Percentiles rank a stretch among this genome's conserved stretches.
phyloP scores from a whole-genome alignment of 2,888 invertebrate species.

The Chloromyia formosa region DNA sequence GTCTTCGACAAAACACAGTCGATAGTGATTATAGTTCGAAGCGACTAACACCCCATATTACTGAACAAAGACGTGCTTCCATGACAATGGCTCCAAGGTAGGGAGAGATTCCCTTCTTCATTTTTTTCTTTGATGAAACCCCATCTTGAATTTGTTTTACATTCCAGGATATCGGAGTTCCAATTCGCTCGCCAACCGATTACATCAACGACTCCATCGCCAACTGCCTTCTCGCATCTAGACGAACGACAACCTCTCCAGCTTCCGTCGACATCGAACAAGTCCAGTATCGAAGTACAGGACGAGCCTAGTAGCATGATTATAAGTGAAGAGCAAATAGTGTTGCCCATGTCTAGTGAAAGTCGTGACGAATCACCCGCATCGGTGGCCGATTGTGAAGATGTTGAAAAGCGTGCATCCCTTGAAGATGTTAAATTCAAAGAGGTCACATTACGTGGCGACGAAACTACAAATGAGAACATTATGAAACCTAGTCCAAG shows the following conservation, averaged over 20 bases:
- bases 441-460: constrained; percentile 42
- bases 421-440: constrained; percentile 37
- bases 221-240: constrained; percentile 49
- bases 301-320: constrained; percentile 41
- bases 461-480: constrained; percentile 39
- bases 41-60: constrained; percentile 58
- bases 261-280: constrained; percentile 1
- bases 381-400: constrained; percentile 45
- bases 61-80: constrained; percentile 62
- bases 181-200: constrained; percentile 52
- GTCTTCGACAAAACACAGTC: constrained; percentile 74
- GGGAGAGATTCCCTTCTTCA: background rate
- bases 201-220: constrained; percentile 54
- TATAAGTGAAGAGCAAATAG: constrained; percentile 17
- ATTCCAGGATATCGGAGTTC: constrained; percentile 54
- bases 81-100: constrained; percentile 62
- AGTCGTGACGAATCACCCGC: constrained; percentile 8
- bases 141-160: too few relatives aligned
- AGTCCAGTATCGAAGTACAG: constrained; percentile 42
- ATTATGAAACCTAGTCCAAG: constrained; percentile 37
- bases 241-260: constrained; percentile 26
- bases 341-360: background rate
- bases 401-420: constrained; percentile 33
- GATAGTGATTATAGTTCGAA: constrained; percentile 70
- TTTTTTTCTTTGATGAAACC: too few relatives aligned